Evolutionary conservation across 2,797 vertebrate species (phyloP), one percentile per base, ranked within the genome.

Genomic region (Phrynocephalus vlangalii): DNA sequence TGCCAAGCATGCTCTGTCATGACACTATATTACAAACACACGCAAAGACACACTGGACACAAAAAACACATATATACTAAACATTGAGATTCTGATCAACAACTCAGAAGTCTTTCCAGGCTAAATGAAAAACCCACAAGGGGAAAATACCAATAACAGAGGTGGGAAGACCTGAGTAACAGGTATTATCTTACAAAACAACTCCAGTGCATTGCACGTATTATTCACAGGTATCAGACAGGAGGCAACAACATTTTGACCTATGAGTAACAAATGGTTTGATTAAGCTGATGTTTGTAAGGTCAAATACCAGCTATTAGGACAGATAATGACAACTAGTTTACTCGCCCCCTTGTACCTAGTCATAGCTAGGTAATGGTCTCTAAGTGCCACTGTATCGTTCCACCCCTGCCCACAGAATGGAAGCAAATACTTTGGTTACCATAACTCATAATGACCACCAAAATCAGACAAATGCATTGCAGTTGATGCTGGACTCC

Each of bases 131-230:
- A 86, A 38, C 44, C 60, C 38, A 5, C 50, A 38, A 30, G 33
- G 11, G 56, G 38, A 66, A 68, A 82, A 82, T 28, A 68, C 20
- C 28, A 68, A 28, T 60, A 76, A 44, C 20, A 67, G 63, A 78
- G 60, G 60, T 48, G 28, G 18, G 20, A 68, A 26, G 44, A 68
- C 60, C 22, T 82, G 86, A 86, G 28, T 68, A 87, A 82, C 50
- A 15, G 30, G 80, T 38, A 70, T 87, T 70, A 78, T 56, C 24
- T 78, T 87, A 83, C 63, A 60, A 76, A 87, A 82, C 79, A 76
- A 82, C 71, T 28, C 60, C 26, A 87, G 28, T 6, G 15, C 80
- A 66, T 22, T 52, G 71, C 48, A 67, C 28, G 33, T 77, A 77
- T 86, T 80, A 72, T 80, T 80, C 72, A 86, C 24, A 11, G 9